A percentile compares a stretch with the other conserved stretches of the same genome.
Conservation (phyloP, 1,140 invertebrate species). For the Sinella curviseta region DNA sequence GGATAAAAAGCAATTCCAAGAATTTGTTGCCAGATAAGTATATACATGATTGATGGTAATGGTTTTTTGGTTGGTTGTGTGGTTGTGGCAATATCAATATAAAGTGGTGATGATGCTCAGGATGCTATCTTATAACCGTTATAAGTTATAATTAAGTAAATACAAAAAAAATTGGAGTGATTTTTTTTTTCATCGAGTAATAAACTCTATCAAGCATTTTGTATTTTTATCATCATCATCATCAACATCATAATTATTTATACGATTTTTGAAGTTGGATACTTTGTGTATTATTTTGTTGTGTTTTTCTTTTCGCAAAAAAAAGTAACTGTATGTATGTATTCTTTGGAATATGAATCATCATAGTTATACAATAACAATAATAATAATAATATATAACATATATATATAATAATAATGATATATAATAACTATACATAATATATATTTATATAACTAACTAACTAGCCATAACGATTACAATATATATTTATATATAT, state of each 20-base stretch:
- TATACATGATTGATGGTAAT: no score
- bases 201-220: constrained; percentile 18
- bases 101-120: no score
- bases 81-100: no score
- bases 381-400: no score
- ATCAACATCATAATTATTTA: background rate
- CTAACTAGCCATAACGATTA: background rate
- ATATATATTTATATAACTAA: constrained; percentile 5
- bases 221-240: constrained; percentile 20
- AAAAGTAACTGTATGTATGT: constrained; percentile 7
- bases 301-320: background rate
- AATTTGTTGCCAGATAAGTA: no score
- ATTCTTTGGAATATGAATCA: constrained; percentile 21
- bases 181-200: constrained; percentile 7
- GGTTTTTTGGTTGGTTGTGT: no score
- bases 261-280: constrained; percentile 13
- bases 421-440: no score
- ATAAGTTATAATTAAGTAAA: no score
- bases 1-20: no score
- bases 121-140: no score
- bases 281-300: background rate
- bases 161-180: background rate
- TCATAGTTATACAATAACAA: background rate
- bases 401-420: background rate
- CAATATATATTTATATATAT: background rate